Conservation (phyloP, 2,888 invertebrate genomes). For the Chrysolina americana region DNA sequence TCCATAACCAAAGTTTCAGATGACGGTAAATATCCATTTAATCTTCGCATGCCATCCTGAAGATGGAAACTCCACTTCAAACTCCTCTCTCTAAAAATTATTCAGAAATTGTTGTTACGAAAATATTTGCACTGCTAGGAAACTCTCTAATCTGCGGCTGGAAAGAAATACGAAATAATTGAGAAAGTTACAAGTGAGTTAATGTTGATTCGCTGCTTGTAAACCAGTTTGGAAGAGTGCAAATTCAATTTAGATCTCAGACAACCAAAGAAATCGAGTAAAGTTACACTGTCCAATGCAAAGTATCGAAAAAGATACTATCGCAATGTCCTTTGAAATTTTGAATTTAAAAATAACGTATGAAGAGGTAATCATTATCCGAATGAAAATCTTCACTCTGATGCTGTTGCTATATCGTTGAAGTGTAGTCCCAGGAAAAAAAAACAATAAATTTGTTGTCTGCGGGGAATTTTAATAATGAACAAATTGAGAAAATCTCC, state of each 20-base stretch:
- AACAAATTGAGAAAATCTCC: too few relatives aligned
- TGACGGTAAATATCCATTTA: too few relatives aligned
- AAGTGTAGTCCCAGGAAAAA: too few relatives aligned
- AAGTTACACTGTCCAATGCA: neutral
- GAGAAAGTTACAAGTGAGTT: constrained; percentile 15
- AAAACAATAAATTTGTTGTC: too few relatives aligned
- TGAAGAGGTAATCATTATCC: neutral
- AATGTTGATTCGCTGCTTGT: constrained; percentile 20
- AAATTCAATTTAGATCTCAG: neutral
- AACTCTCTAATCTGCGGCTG: neutral
- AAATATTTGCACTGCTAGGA: neutral
- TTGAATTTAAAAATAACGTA: too few relatives aligned
- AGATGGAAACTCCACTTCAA: too few relatives aligned
- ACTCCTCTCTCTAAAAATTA: neutral
- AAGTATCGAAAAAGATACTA: neutral
- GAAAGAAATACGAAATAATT: neutral
- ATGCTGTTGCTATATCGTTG: too few relatives aligned
- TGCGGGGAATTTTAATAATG: too few relatives aligned
- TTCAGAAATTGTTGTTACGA: neutral
- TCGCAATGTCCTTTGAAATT: neutral
- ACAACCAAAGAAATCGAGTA: neutral
- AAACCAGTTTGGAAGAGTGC: neutral
- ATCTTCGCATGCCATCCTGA: too few relatives aligned
- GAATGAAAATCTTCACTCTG: too few relatives aligned
- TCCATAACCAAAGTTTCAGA: too few relatives aligned